phyloP scores from a whole-genome alignment of 2,888 invertebrate species.

The Pristionchus fissidentatus region DNA sequence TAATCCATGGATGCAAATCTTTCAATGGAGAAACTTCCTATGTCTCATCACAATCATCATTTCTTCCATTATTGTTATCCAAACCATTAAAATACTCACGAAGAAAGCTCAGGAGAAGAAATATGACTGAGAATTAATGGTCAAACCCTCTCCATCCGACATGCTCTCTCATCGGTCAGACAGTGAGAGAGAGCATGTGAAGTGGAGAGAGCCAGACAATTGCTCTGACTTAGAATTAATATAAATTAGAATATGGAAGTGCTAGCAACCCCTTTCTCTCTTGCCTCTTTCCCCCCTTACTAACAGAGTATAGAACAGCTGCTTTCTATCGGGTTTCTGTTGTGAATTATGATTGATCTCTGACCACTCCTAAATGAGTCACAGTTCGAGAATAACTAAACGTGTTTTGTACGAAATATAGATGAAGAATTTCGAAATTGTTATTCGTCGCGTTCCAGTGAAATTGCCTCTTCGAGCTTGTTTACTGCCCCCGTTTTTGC shows the following conservation, averaged over 20 bases:
- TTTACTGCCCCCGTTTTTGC: neutral
- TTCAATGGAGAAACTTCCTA: neutral
- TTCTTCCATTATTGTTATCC: neutral
- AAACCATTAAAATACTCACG: neutral
- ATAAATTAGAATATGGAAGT: neutral
- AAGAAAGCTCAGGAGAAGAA: conserved; percentile 32
- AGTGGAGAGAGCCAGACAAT: neutral
- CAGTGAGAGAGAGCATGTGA: no score
- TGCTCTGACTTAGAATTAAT: no score
- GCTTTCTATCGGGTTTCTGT: neutral
- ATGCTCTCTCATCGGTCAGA: no score
- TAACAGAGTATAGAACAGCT: conserved; percentile 6
- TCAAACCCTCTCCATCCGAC: no score
- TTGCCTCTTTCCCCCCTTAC: neutral
- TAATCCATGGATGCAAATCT: conserved; percentile 2
- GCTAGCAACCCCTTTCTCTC: neutral
- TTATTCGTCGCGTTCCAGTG: neutral
- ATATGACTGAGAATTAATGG: conserved; percentile 6
- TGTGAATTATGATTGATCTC: neutral
- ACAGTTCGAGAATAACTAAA: neutral
- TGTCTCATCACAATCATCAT: conserved; percentile 3
- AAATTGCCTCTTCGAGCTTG: neutral
- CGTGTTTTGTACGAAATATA: neutral
- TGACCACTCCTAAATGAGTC: neutral
- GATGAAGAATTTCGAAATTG: neutral